Base-by-base conservation (phyloP, 2,888 invertebrate genomes). In the Ferrisia virgata region DNA sequence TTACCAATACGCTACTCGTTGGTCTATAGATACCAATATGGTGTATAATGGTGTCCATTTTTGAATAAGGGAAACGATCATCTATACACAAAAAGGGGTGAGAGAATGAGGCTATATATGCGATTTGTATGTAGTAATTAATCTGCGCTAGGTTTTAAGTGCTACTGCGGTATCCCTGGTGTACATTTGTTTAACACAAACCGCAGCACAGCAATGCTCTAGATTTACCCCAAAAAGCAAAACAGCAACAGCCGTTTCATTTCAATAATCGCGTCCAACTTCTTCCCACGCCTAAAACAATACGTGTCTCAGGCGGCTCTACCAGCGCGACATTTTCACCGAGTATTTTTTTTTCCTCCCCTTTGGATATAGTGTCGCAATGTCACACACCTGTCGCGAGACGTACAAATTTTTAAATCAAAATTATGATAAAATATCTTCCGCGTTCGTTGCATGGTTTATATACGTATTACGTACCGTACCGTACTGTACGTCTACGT, bases 91-190 rank as follows among this genome's bases (percentile, higher is more conserved):
- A 40, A 40, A 53, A 64, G 28, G 58, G 58, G 58, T 64, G 58
- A 64, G 28, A 64, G 58, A 8, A 8, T n/a, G 28, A 6, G 58
- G 13, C 9, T 64, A 25, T 28, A 39, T 39, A 64, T 9, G 58
- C 58, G 58, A 64, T 64, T 64, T 64, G 58, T 64, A 64, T 64
- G 13, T 64, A 64, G 58, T 64, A 64, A 64, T 64, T 64, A 64
- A 64, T 64, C 58, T 64, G 58, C n/a, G 58, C 58, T 25, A 25
- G 58, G 58, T 64, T 25, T 11, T 53, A 53, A 53, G 18, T 53
- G 53, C n/a, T n/a, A n/a, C n/a, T n/a, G n/a, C 53, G 13, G 9
- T 53, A 25, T 64, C 58, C 58, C 58, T 64, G 2, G 28, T 25
- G 58, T 64, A 64, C 58, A 25, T 64, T 64, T 64, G 58, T 64